A percentile compares a stretch with the other conserved stretches of the same genome.
These are phyloP conservation scores for Phallusia fumigata DNA, from an alignment of 23 tunicate species.

Conservation along the genomic window DNA sequence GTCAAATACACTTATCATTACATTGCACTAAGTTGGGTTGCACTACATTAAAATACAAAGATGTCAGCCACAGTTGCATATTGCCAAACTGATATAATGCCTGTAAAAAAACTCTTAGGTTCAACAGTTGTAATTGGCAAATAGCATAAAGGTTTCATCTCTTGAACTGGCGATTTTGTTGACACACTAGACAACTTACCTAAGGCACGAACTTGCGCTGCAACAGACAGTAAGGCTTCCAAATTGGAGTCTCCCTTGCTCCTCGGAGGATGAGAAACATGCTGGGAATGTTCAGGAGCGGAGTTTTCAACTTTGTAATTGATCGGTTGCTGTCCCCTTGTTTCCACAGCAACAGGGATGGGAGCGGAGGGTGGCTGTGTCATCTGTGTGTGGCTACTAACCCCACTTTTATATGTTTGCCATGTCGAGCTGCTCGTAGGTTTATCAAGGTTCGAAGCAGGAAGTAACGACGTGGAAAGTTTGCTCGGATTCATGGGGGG, in stretches of 20 bases:
- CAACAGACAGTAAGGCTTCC: neutral
- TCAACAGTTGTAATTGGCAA: too few relatives aligned
- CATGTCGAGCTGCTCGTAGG: neutral
- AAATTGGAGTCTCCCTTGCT: neutral
- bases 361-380: neutral
- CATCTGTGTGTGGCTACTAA: neutral
- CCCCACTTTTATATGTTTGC: neutral
- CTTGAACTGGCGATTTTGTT: too few relatives aligned
- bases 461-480: neutral
- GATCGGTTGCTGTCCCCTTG: neutral
- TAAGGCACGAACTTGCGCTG: neutral
- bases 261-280: neutral
- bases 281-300: neutral
- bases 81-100: too few relatives aligned
- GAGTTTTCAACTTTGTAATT: neutral
- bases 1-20: too few relatives aligned
- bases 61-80: too few relatives aligned
- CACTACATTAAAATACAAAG: too few relatives aligned
- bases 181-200: neutral
- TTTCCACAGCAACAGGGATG: neutral
- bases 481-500: neutral
- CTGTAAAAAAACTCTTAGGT: too few relatives aligned
- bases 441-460: neutral
- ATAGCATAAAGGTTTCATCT: too few relatives aligned
- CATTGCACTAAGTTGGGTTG: too few relatives aligned